These are phyloP conservation scores for Torymus auratus DNA, from an alignment of 2,888 invertebrate genomes.

Conservation along the genomic window DNA sequence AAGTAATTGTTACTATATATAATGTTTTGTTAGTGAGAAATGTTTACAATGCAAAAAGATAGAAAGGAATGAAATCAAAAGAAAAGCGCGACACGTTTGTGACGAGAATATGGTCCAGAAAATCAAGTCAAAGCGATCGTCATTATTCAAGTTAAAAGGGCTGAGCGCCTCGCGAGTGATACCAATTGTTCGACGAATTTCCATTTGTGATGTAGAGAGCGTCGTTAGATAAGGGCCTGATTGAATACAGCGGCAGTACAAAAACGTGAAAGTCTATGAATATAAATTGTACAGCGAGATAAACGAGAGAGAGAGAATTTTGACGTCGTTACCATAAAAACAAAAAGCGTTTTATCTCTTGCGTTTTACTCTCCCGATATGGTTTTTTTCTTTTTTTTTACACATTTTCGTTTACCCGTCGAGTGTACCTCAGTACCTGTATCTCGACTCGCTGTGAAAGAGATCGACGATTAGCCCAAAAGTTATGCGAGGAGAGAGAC, in stretches of 20 bases:
- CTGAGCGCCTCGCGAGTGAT: not conserved
- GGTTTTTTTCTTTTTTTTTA: no score
- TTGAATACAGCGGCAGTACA: constrained; percentile 43
- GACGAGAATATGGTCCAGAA: not conserved
- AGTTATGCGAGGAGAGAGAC: no score
- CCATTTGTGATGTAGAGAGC: constrained; percentile 11
- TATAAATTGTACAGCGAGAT: constrained; percentile 2
- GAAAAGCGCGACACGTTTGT: no score
- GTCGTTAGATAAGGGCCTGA: constrained; percentile 1
- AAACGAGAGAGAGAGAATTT: not conserved
- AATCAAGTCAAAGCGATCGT: not conserved
- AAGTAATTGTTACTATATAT: constrained; percentile 1
- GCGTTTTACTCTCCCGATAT: not conserved
- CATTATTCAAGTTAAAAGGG: not conserved
- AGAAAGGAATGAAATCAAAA: no score
- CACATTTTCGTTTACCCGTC: no score
- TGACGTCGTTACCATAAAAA: no score
- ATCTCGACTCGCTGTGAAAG: no score
- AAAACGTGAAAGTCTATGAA: constrained; percentile 49
- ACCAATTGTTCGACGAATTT: constrained; percentile 7
- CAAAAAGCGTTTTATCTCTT: not conserved
- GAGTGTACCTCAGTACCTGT: no score
- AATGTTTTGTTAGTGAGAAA: not conserved
- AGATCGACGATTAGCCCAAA: no score
- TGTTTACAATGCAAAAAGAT: no score